phyloP scores from a whole-genome alignment of 2,888 invertebrate genomes.

The Antheraea yamamai region DNA sequence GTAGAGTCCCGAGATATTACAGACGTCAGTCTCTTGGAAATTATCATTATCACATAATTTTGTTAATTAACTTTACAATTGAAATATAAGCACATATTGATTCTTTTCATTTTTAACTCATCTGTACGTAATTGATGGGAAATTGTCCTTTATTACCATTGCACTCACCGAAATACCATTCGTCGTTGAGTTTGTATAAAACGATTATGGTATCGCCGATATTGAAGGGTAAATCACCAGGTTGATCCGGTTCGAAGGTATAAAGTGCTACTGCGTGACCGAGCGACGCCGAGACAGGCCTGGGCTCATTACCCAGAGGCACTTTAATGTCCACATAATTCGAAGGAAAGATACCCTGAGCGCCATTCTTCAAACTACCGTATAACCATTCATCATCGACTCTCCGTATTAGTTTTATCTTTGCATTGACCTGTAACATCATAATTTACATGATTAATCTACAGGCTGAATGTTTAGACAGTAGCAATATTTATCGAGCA shows the following conservation, averaged over 20 bases:
- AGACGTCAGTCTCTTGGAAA: conserved; percentile 48
- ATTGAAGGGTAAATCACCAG: conserved; percentile 64
- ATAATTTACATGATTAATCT: background rate
- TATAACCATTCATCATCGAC: conserved; percentile 91
- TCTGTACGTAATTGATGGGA: conserved; percentile 88
- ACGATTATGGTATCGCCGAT: conserved; percentile 81
- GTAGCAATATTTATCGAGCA: too few relatives aligned
- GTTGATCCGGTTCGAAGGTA: conserved; percentile 85
- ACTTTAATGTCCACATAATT: conserved; percentile 90
- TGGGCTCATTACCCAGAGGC: conserved; percentile 79
- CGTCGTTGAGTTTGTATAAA: conserved; percentile 85
- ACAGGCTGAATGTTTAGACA: background rate
- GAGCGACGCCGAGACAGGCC: conserved; percentile 36
- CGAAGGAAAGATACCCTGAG: conserved; percentile 91
- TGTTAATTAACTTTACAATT: conserved; percentile 22
- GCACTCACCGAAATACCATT: conserved; percentile 90
- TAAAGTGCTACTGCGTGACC: conserved; percentile 85
- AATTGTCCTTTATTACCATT: conserved; percentile 87
- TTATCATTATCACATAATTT: conserved; percentile 32
- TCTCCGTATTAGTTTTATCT: conserved; percentile 85
- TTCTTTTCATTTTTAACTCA: conserved; percentile 48
- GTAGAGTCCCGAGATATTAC: conserved; percentile 37
- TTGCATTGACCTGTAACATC: conserved; percentile 85
- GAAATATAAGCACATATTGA: background rate
- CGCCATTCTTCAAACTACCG: conserved; percentile 85